Evolutionary conservation across 2,888 invertebrate genomes (phyloP).

Genomic region (Coleophora flavipennella): DNA sequence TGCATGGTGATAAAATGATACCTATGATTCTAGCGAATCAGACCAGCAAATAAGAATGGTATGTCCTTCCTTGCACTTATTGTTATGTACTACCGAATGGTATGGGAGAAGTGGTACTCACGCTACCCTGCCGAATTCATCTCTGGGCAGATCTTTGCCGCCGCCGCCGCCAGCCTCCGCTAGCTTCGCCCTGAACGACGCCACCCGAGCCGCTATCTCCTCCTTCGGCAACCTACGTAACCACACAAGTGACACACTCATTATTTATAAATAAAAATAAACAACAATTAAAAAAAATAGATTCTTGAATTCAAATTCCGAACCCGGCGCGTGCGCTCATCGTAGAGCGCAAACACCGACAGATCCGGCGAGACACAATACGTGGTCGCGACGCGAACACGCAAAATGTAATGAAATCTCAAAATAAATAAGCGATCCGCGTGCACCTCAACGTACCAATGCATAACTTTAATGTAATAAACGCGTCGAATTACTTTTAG

Average conservation of each 20-base stretch:
- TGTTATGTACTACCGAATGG: no score
- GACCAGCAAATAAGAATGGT: no score
- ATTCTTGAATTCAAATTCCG: neutral
- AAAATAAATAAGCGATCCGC: slow-evolving; percentile 28
- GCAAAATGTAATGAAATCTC: slow-evolving; percentile 40
- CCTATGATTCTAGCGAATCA: no score
- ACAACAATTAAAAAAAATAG: slow-evolving; percentile 11
- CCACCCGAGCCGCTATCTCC: slow-evolving; percentile 89
- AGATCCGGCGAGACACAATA: neutral
- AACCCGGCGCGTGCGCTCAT: slow-evolving; percentile 10
- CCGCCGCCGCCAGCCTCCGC: slow-evolving; percentile 74
- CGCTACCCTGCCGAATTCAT: slow-evolving; percentile 89
- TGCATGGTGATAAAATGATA: no score
- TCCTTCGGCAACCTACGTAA: slow-evolving; percentile 84
- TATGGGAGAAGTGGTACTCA: slow-evolving; percentile 39
- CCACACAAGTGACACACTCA: slow-evolving; percentile 64
- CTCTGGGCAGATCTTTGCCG: slow-evolving; percentile 75
- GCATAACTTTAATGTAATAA: slow-evolving; percentile 52
- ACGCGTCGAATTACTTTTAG: slow-evolving; percentile 55
- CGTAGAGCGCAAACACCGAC: neutral
- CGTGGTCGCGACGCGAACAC: slow-evolving; percentile 22
- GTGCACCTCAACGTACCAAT: slow-evolving; percentile 52
- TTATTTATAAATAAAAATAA: slow-evolving; percentile 21
- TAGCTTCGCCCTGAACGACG: slow-evolving; percentile 89
- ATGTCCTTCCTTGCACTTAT: no score